Percentiles rank a stretch among this genome's conserved stretches.
These are phyloP conservation scores for Glyptemys insculpta DNA, from an alignment of 2,797 vertebrate genomes.

Conservation along the genomic window DNA sequence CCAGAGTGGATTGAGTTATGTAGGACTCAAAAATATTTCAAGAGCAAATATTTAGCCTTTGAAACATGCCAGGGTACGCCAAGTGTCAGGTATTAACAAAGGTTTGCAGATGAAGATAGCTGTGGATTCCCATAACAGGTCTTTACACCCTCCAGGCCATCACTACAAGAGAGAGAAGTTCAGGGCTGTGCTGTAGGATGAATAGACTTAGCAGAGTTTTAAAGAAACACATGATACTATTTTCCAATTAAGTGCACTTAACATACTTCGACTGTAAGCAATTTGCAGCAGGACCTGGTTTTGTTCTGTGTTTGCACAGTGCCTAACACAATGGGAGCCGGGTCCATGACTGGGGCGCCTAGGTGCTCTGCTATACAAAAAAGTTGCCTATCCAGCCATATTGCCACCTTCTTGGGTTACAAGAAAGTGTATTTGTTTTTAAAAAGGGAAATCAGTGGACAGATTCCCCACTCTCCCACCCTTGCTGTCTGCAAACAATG, in stretches of 20 bases:
- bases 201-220: not conserved
- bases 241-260: not conserved
- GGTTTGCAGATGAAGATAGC: not conserved
- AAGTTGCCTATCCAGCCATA: conserved; percentile 12
- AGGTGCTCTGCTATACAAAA: conserved; percentile 40
- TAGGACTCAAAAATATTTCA: conserved; percentile 15
- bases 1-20: conserved; percentile 4
- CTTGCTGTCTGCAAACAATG: conserved; percentile 40
- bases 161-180: not conserved
- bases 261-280: not conserved
- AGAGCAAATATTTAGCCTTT: not conserved
- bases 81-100: not conserved
- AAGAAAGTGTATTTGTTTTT: conserved; percentile 47
- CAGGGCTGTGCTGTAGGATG: not conserved
- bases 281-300: not conserved
- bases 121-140: not conserved
- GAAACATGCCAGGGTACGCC: conserved; percentile 14
- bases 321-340: not conserved
- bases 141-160: not conserved
- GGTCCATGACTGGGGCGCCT: not conserved
- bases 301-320: not conserved
- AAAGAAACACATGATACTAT: not conserved
- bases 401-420: conserved; percentile 1
- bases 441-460: conserved; percentile 47
- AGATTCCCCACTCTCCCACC: conserved; percentile 51